phyloP scores from a whole-genome alignment of 2,888 invertebrate species.

The Myathropa florea region DNA sequence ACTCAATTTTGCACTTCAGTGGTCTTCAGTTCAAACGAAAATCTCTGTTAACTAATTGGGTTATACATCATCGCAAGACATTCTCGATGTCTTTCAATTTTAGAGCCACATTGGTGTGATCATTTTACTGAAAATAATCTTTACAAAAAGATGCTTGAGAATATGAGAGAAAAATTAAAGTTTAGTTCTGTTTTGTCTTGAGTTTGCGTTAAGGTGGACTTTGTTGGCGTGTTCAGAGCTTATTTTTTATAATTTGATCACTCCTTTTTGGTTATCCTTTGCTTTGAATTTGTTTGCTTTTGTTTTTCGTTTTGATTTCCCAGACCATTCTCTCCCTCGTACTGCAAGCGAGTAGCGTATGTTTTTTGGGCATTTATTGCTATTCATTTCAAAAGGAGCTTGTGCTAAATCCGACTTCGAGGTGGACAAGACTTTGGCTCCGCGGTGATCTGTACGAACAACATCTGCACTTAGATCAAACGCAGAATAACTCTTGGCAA shows the following conservation, averaged over 20 bases:
- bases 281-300: neutral
- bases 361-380: neutral
- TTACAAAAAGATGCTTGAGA: neutral
- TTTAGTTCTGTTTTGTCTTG: slow-evolving; percentile 6
- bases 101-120: slow-evolving; percentile 62
- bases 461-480: too few relatives aligned
- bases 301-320: neutral
- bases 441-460: too few relatives aligned
- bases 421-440: too few relatives aligned
- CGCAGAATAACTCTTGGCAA: too few relatives aligned
- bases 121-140: slow-evolving; percentile 57
- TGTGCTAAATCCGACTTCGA: too few relatives aligned
- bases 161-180: neutral
- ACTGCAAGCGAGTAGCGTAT: neutral
- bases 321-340: neutral
- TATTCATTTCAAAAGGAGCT: too few relatives aligned
- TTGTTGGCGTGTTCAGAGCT: slow-evolving; percentile 19
- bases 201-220: neutral
- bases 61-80: slow-evolving; percentile 66
- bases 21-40: slow-evolving; percentile 78
- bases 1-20: slow-evolving; percentile 77
- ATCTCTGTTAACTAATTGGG: slow-evolving; percentile 78
- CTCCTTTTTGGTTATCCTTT: neutral
- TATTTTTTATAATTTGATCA: slow-evolving; percentile 22
- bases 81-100: slow-evolving; percentile 58